Evolutionary conservation across 2,888 invertebrate genomes (phyloP), one percentile per base, ranked within the genome.

Genomic region (Agrypnus murinus): DNA sequence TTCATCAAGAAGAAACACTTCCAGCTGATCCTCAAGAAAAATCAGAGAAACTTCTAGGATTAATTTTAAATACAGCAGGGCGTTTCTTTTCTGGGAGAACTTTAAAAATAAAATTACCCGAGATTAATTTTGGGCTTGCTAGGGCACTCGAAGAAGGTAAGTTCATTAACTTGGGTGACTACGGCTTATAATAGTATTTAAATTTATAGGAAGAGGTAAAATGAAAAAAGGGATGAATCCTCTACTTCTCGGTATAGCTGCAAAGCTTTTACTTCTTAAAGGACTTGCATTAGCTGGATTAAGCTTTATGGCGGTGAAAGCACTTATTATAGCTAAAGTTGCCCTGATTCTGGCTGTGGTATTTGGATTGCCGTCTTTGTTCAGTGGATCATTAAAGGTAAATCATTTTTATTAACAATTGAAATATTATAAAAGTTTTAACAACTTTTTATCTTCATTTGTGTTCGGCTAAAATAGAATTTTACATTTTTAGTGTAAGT

Each of bases 91-190:
- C 87, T 77, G 88, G 88, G 19, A 90, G 91, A 83, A 89, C 88
- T 75, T 79, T 95, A 59, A 92, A 93, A 80, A 87, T 95, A 31
- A 92, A 92, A 81, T 86, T 94, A 67, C 92, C 93, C 48, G 89
- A 91, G 25, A 90, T 91, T 68, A 88, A 91, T 64, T 85, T 90
- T 1, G 88, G n/a, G n/a, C n/a, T n/a, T n/a, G n/a, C n/a, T n/a
- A 89, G 93, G 72, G 91, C 93, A 36, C 88, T 95, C 76, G 91
- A 91, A 86, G 94, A 94, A 92, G 94, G 94, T 93, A 85, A 84
- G 76, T 46, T 25, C 2, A 5, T 25, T 25, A 25, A 25, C 1
- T 15, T 65, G 15, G 3, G 31, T 50, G n/a, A n/a, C n/a, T n/a
- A n/a, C n/a, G n/a, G n/a, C n/a, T n/a, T n/a, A n/a, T 12, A 36